These are phyloP conservation scores for Germaria angustata DNA, from an alignment of 2,888 invertebrate genomes.

Conservation along the genomic window DNA sequence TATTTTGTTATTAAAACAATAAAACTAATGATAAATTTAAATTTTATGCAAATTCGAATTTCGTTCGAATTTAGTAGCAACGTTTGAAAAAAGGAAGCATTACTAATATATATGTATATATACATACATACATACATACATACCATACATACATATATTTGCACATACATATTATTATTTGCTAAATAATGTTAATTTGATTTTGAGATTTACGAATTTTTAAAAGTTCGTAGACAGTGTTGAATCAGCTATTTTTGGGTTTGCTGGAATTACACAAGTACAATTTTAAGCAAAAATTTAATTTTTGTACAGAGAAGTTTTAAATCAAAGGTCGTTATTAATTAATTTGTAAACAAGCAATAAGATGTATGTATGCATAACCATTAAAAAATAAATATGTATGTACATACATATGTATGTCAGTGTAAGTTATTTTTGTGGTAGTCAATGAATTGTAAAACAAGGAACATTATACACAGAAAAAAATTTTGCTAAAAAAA, in stretches of 20 bases:
- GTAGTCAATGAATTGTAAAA: neutral
- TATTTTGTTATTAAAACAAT: slow-evolving; percentile 8
- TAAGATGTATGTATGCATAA: neutral
- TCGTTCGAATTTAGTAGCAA: neutral
- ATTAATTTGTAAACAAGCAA: neutral
- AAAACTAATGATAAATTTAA: neutral
- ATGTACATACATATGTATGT: neutral
- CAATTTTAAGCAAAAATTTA: neutral
- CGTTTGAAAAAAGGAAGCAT: neutral
- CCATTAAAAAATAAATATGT: neutral
- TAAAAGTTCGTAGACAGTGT: neutral
- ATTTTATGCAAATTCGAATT: neutral
- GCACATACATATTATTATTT: no score
- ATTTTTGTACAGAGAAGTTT: neutral
- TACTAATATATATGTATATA: neutral
- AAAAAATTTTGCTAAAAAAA: no score
- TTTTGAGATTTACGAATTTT: neutral
- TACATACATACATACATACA: neutral
- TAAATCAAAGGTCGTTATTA: slow-evolving; percentile 18
- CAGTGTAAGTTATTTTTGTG: neutral
- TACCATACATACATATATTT: no score
- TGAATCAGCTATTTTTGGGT: neutral
- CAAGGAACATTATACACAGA: no score
- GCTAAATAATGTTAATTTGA: neutral
- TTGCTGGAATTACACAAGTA: neutral